Base-by-base conservation (phyloP, 2,888 invertebrate species). In the Brenthis hecate region DNA sequence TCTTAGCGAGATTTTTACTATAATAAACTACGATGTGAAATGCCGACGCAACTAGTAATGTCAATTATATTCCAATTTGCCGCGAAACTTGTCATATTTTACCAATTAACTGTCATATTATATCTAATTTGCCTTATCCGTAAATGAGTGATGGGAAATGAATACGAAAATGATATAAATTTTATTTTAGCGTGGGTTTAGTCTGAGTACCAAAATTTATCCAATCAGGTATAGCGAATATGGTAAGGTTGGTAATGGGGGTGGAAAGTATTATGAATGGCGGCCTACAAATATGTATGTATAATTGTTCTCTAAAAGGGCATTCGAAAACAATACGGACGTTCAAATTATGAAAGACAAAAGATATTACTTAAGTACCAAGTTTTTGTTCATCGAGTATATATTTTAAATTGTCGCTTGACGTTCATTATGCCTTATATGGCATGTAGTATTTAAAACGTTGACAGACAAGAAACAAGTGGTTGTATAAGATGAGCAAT, bases 311-410 rank as follows among this genome's bases (percentile, higher is more conserved):
- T 72, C 66, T 73, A 75, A 72, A 77, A 77, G 73, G 72, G 71
- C 74, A 75, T 77, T 71, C 73, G 76, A 75, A 75, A 76, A 72
- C 69, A 65, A 74, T 72, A 78, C 81, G 86, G 81, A 69, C 85
- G 72, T 85, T 85, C 84, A 87, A 87, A 87, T 82, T 81, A 65
- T 70, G 76, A 74, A 80, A 66, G 82, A 80, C 81, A 83, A 79
- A 76, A 73, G 74, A 77, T 74, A 76, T 81, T 74, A 73, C 73
- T 72, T 71, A 72, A 70, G 67, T 63, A 73, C 70, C 78, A 73
- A 73, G 75, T 85, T 85, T 87, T 85, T 88, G 77, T 80, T 72
- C 73, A 73, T 70, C 71, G 70, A 75, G 78, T 78, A 73, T 80
- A 74, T 71, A 77, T 79, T 81, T 80, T 76, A 76, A 78, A 84